Evolutionary conservation across 2,797 vertebrate genomes (phyloP).

Genomic region (Neoniphon sammara): DNA sequence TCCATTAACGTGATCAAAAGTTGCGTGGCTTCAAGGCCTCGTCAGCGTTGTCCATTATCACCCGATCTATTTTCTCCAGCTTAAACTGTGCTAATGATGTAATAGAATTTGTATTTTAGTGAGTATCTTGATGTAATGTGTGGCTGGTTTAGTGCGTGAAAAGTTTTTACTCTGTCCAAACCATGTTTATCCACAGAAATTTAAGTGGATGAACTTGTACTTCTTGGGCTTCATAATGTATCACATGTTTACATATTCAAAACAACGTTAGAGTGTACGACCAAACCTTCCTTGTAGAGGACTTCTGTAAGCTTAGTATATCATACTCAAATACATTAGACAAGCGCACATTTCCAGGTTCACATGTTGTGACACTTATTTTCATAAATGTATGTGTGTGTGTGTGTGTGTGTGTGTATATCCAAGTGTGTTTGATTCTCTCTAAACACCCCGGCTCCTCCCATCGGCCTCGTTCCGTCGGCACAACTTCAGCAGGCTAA

Average conservation of each 20-base stretch:
- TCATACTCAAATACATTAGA: background rate
- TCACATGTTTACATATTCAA: background rate
- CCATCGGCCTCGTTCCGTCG: constrained; percentile 69
- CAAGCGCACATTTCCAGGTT: background rate
- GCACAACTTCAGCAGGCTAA: constrained; percentile 73
- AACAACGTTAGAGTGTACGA: background rate
- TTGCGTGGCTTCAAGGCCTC: constrained; percentile 68
- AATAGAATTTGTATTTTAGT: constrained; percentile 26
- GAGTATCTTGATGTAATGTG: constrained; percentile 14
- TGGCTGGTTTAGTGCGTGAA: constrained; percentile 18
- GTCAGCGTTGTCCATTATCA: constrained; percentile 61
- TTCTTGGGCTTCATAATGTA: background rate
- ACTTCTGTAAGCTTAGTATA: background rate
- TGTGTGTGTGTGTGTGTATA: constrained; percentile 38
- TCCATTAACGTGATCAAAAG: constrained; percentile 76
- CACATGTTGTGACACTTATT: constrained; percentile 36
- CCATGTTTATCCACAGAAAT: background rate
- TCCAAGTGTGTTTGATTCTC: constrained; percentile 56
- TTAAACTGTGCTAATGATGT: constrained; percentile 57
- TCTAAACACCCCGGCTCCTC: constrained; percentile 67
- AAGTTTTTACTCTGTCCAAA: constrained; percentile 3
- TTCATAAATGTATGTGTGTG: constrained; percentile 31
- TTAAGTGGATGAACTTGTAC: constrained; percentile 2
- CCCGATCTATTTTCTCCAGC: constrained; percentile 34
- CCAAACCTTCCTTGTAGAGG: background rate